Base-by-base conservation (phyloP, 2,888 invertebrate genomes). In the Cremastinae sp. region DNA sequence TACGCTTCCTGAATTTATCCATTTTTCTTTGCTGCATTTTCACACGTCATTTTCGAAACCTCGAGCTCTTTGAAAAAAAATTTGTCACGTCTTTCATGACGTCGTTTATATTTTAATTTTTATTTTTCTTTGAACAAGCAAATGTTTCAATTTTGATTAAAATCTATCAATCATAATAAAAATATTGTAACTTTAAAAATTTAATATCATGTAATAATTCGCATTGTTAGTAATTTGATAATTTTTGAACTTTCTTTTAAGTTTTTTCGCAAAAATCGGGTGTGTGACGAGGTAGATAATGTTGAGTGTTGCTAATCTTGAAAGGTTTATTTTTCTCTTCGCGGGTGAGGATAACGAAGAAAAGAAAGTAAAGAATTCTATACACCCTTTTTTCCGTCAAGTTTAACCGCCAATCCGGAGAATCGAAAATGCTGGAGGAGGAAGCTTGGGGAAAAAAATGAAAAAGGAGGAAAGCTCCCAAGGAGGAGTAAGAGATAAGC, bases 291-390 rank as follows among this genome's bases (percentile, higher is more conserved):
- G 69, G 69, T 70, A 70, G 64, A 64, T 70, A 83, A 83, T 82
- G 81, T 80, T 84, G 82, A 81, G 84, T 85, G 85, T 85, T 85
- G 84, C 85, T 86, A 86, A 86, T 86, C 85, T 85, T 83, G 58
- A 53, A 45, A 64, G 72, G 47, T 43, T 64, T 64, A 53, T 61
- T 41, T 51, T 58, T 18, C n/a, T 18, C 53, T 76, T 73, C 59
- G 18, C 20, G 41, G 72, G 65, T 65, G 59, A 69, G 51, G 59
- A 16, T 59, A 45, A 62, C 55, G 51, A 41, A 72, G 20, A 51
- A 61, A 73, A 45, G 41, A 53, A 64, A 51, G 64, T n/a, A n/a
- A 64, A 18, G 37, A 71, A 56, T 49, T 66, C 56, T 8, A 53
- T 28, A n/a, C n/a, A n/a, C 64, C 47, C 28, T 70, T 43, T 8